Evolutionary conservation across 53 echinoderm and acorn worm genomes (phyloP).

Genomic region (Hippasteria phrygiana): DNA sequence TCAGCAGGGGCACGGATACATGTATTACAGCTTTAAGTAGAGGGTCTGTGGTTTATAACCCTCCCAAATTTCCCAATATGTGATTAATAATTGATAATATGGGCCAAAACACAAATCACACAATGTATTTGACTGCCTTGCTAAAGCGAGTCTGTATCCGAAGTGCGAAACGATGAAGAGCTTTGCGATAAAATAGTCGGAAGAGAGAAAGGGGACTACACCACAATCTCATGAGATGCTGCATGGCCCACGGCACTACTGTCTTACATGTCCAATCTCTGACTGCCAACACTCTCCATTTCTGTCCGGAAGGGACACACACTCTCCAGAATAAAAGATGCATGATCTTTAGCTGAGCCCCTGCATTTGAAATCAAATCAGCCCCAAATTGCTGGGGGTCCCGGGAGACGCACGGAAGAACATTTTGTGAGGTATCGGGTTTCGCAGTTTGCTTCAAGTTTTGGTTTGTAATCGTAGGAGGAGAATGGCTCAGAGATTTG

Average conservation of each 20-base stretch:
- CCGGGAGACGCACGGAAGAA: conserved; percentile 27
- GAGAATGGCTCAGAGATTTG: conserved; percentile 39
- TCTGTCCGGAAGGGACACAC: conserved; percentile 63
- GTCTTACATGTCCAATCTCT: conserved; percentile 39
- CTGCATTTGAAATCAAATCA: conserved; percentile 63
- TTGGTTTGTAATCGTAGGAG: not conserved
- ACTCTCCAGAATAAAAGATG: conserved; percentile 55
- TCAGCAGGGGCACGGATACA: too few species aligned
- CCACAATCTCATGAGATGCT: conserved; percentile 13
- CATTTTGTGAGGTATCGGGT: conserved; percentile 56
- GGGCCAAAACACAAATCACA: too few species aligned
- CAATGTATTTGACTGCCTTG: too few species aligned
- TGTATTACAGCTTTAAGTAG: too few species aligned
- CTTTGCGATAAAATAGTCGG: not conserved
- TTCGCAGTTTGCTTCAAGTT: conserved; percentile 26
- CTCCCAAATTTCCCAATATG: too few species aligned
- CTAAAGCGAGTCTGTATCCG: too few species aligned
- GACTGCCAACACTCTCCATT: conserved; percentile 43
- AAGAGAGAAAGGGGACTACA: not conserved
- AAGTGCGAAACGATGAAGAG: too few species aligned
- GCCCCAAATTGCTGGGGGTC: conserved; percentile 62
- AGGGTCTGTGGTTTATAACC: too few species aligned
- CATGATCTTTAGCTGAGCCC: conserved; percentile 57
- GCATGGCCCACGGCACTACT: conserved; percentile 19
- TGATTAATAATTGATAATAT: too few species aligned